These are phyloP conservation scores for Allophyes oxyacanthae DNA, from an alignment of 2,888 invertebrate species.

Conservation along the genomic window DNA sequence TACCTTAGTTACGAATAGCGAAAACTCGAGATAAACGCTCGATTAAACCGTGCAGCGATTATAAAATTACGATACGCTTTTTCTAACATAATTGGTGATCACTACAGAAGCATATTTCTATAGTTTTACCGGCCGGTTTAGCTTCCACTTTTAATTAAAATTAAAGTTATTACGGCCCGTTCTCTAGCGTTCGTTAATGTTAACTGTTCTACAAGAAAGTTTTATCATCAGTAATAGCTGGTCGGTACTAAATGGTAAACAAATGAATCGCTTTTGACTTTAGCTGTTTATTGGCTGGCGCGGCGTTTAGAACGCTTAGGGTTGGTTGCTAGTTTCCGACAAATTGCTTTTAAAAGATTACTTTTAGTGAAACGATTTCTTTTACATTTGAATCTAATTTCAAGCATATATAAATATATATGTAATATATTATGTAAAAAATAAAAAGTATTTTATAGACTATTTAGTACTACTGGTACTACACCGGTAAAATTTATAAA, in stretches of 20 bases:
- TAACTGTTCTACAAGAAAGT: slow-evolving; percentile 64
- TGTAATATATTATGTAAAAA: too few relatives aligned
- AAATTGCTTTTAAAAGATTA: background rate
- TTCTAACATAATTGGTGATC: slow-evolving; percentile 77
- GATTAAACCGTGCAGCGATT: slow-evolving; percentile 57
- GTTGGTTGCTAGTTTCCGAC: slow-evolving; percentile 13
- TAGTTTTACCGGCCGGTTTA: slow-evolving; percentile 62
- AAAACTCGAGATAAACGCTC: slow-evolving; percentile 65
- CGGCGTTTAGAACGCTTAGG: slow-evolving; percentile 15
- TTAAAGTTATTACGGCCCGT: slow-evolving; percentile 60
- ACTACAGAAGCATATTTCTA: slow-evolving; percentile 79
- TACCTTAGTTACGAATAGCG: slow-evolving; percentile 64
- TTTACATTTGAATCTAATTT: too few relatives aligned
- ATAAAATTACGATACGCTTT: slow-evolving; percentile 78
- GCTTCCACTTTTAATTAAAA: slow-evolving; percentile 76
- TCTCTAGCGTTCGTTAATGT: slow-evolving; percentile 54
- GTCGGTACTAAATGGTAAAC: slow-evolving; percentile 51
- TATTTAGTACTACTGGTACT: too few relatives aligned
- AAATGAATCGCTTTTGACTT: slow-evolving; percentile 48
- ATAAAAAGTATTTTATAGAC: too few relatives aligned
- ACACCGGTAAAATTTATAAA: too few relatives aligned
- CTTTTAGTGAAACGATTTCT: too few relatives aligned
- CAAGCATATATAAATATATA: too few relatives aligned
- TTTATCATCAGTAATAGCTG: slow-evolving; percentile 48
- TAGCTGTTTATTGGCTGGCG: slow-evolving; percentile 29